Evolutionary conservation across 2,113 vertebrate genomes (phyloP).

Genomic region (Cercocebus atys): DNA sequence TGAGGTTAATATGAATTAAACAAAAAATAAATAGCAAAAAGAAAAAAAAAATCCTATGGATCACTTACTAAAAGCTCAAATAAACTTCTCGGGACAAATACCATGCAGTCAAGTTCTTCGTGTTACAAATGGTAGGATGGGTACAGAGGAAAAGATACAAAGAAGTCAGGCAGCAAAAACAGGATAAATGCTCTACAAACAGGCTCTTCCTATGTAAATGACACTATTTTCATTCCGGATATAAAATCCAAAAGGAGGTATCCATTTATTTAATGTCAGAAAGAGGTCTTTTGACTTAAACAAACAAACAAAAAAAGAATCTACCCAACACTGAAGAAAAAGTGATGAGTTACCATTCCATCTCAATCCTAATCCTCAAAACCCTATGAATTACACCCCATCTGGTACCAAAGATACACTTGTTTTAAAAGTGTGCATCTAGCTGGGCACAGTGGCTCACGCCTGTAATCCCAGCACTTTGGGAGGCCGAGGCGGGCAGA

Average conservation of each 20-base stretch:
- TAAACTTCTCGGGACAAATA: slow-evolving; percentile 19
- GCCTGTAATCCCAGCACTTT: no score
- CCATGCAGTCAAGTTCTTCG: slow-evolving; percentile 2
- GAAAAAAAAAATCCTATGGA: not conserved
- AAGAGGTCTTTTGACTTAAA: slow-evolving; percentile 40
- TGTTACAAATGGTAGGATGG: not conserved
- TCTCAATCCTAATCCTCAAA: slow-evolving; percentile 42
- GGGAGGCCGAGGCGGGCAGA: no score
- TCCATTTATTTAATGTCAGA: slow-evolving; percentile 57
- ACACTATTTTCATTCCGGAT: slow-evolving; percentile 46
- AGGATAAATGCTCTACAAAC: slow-evolving; percentile 44
- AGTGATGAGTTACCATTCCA: slow-evolving; percentile 34
- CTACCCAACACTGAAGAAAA: not conserved
- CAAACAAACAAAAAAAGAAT: not conserved
- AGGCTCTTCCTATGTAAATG: slow-evolving; percentile 41
- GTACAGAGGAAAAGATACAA: slow-evolving; percentile 48
- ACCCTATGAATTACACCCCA: slow-evolving; percentile 15
- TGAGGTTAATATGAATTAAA: slow-evolving; percentile 42
- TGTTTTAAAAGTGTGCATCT: slow-evolving; percentile 51
- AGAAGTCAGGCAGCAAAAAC: slow-evolving; percentile 38
- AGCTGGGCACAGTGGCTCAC: no score
- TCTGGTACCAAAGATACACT: slow-evolving; percentile 45
- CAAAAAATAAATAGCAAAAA: slow-evolving; percentile 14
- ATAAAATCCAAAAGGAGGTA: slow-evolving; percentile 42
- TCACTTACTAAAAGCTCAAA: slow-evolving; percentile 23